Percentiles rank a stretch among this genome's conserved stretches.
These are phyloP conservation scores for Zosterops pallidus DNA, from an alignment of 2,113 vertebrate genomes.

Conservation along the genomic window DNA sequence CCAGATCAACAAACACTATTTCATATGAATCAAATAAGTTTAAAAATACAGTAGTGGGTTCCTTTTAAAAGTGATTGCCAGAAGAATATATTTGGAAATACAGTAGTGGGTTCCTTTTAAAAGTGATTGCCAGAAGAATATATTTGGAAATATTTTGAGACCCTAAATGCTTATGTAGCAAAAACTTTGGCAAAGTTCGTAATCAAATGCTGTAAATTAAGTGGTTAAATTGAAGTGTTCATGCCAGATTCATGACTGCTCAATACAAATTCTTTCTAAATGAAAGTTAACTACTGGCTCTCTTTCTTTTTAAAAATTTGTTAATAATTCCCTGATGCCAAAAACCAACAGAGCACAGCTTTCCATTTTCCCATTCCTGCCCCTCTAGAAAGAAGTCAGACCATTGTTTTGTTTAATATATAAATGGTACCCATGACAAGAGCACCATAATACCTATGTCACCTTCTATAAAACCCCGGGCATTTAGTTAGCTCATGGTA, in stretches of 20 bases:
- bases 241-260: neutral
- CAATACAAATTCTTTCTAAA: neutral
- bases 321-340: conserved; percentile 10
- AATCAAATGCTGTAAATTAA: neutral
- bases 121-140: neutral
- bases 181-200: neutral
- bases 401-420: neutral
- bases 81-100: conserved; percentile 7
- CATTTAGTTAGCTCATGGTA: neutral
- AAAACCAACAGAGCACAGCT: neutral
- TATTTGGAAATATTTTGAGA: conserved; percentile 1
- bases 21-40: neutral
- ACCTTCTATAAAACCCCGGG: neutral
- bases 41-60: neutral
- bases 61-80: neutral
- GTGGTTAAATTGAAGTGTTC: neutral
- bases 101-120: neutral
- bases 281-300: neutral
- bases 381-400: neutral
- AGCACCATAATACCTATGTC: neutral
- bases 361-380: neutral
- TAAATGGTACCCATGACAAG: neutral
- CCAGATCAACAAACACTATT: neutral
- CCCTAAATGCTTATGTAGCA: neutral
- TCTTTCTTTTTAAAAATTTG: neutral